phyloP scores from a whole-genome alignment of 2,113 vertebrate genomes.

The Lepidothrix coronata region DNA sequence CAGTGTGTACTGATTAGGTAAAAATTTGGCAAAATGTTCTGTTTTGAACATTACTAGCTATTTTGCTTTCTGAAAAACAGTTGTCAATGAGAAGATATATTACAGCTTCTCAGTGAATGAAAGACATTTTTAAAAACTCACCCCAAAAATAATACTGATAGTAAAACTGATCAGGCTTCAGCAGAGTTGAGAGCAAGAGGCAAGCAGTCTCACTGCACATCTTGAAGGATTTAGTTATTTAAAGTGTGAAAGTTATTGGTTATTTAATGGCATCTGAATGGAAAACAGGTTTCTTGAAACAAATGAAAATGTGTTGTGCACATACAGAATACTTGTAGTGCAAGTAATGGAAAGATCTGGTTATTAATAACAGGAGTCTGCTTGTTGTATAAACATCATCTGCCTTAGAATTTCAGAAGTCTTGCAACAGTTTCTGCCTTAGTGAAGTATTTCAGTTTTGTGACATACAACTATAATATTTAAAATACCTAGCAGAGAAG shows the following conservation, averaged over 20 bases:
- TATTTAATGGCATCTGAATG: conserved; percentile 47
- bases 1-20: not conserved
- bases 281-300: conserved; percentile 54
- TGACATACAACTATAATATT: not conserved
- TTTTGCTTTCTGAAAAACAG: not conserved
- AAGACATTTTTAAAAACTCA: not conserved
- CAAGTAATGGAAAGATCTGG: conserved; percentile 63
- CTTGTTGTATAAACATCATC: conserved; percentile 48
- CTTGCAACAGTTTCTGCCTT: conserved; percentile 22
- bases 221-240: conserved; percentile 59
- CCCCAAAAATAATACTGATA: not conserved
- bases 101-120: not conserved
- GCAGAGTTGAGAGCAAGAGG: not conserved
- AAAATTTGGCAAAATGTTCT: not conserved
- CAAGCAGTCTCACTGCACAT: conserved; percentile 8
- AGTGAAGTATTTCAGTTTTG: conserved; percentile 29
- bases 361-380: conserved; percentile 56
- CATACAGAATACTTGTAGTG: conserved; percentile 41
- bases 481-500: not conserved
- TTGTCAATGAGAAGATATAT: not conserved
- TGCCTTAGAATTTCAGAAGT: conserved; percentile 33
- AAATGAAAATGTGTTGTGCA: not conserved
- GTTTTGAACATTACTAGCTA: not conserved
- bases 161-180: not conserved
- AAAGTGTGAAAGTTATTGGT: conserved; percentile 59